Percentiles rank a stretch among this genome's conserved stretches.
phyloP scores from a whole-genome alignment of 2,797 vertebrate genomes.

The Bucorvus abyssinicus region DNA sequence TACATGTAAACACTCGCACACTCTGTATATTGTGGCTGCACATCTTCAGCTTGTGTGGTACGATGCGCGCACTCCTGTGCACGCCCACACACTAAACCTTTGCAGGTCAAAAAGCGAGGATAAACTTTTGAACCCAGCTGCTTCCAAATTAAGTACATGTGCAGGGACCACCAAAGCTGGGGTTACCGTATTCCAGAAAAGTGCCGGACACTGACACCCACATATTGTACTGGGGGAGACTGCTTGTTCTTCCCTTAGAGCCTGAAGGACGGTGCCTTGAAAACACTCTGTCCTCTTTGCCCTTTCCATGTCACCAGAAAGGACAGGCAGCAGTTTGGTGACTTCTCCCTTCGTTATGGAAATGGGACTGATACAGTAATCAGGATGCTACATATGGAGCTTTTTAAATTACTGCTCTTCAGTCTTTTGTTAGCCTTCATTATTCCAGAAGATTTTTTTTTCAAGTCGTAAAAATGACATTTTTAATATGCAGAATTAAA shows the following conservation, averaged over 20 bases:
- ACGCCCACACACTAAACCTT: slow-evolving; percentile 39
- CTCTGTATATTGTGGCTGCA: neutral
- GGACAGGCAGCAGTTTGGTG: slow-evolving; percentile 50
- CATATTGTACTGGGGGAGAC: neutral
- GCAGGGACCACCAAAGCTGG: slow-evolving; percentile 53
- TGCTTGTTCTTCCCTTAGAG: slow-evolving; percentile 3
- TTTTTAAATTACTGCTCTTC: slow-evolving; percentile 73
- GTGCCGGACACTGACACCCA: slow-evolving; percentile 38
- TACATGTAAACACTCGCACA: neutral
- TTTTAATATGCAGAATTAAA: slow-evolving; percentile 80
- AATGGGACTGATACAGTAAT: slow-evolving; percentile 72
- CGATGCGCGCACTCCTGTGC: neutral
- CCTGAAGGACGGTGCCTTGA: slow-evolving; percentile 22
- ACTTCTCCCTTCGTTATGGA: slow-evolving; percentile 56
- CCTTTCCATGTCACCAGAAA: slow-evolving; percentile 48
- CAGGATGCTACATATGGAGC: slow-evolving; percentile 74
- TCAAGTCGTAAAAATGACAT: slow-evolving; percentile 77
- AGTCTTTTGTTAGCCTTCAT: slow-evolving; percentile 78
- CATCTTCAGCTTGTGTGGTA: slow-evolving; percentile 46
- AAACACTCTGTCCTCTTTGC: neutral
- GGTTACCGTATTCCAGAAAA: slow-evolving; percentile 41
- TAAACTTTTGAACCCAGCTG: slow-evolving; percentile 68
- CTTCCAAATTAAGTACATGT: slow-evolving; percentile 64
- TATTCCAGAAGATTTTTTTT: slow-evolving; percentile 72
- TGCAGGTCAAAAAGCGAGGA: slow-evolving; percentile 67